phyloP scores from a whole-genome alignment of 1,140 invertebrate genomes.

The Drosophila subpulchrella region DNA sequence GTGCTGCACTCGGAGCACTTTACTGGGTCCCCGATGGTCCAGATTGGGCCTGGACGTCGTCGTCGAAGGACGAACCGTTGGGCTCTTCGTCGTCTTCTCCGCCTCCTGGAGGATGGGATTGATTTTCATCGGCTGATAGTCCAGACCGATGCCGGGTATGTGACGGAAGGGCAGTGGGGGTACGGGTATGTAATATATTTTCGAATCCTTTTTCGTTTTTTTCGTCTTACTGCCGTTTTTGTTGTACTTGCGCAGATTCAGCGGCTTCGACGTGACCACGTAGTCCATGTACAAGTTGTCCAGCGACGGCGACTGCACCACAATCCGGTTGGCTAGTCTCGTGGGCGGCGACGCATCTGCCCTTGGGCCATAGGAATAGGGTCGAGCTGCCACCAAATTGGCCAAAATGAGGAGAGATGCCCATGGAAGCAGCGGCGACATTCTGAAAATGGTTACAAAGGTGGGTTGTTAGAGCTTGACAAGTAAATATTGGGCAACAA shows the following conservation, averaged over 20 bases:
- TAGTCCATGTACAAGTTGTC: conserved; percentile 78
- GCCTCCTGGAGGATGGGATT: conserved; percentile 61
- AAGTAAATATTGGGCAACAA: not conserved
- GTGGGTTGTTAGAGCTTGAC: not conserved
- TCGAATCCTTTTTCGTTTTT: conserved; percentile 82
- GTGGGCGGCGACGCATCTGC: conserved; percentile 6
- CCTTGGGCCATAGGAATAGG: conserved; percentile 41
- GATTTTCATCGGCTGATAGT: conserved; percentile 81
- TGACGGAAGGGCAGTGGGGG: conserved; percentile 79
- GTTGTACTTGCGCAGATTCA: conserved; percentile 73
- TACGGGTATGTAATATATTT: conserved; percentile 82
- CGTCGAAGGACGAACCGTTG: conserved; percentile 23
- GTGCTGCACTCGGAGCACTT: conserved; percentile 64
- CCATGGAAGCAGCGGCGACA: conserved; percentile 38
- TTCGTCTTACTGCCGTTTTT: conserved; percentile 71
- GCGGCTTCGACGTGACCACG: conserved; percentile 75
- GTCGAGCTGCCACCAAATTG: conserved; percentile 25
- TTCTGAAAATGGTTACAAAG: conserved; percentile 14
- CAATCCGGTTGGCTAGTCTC: conserved; percentile 45
- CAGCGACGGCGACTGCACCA: conserved; percentile 72
- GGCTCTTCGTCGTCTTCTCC: not conserved
- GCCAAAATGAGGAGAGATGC: conserved; percentile 22
- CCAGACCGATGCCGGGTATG: conserved; percentile 77
- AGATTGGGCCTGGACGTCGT: conserved; percentile 17
- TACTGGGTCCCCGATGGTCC: conserved; percentile 45